phyloP scores from a whole-genome alignment of 2,113 vertebrate species.

The Mesoclemmys tuberculata region DNA sequence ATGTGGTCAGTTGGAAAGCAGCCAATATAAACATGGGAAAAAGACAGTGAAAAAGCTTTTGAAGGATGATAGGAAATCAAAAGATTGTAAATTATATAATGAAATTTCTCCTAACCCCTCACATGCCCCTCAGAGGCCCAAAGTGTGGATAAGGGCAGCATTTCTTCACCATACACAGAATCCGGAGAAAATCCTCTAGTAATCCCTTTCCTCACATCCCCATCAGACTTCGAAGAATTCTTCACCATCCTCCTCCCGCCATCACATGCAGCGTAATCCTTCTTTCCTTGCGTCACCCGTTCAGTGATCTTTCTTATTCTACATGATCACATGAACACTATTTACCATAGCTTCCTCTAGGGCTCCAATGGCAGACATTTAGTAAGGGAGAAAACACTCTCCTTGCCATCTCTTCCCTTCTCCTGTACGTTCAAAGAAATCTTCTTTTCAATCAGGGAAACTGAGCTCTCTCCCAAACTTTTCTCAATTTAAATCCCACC shows the following conservation, averaged over 20 bases:
- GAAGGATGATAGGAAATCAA: not conserved
- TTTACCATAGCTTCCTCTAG: not conserved
- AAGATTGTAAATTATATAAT: not conserved
- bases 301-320: slow-evolving; percentile 50
- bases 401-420: not conserved
- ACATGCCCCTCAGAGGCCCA: not conserved
- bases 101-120: not conserved
- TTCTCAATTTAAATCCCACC: not conserved
- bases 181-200: slow-evolving; percentile 12
- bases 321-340: not conserved
- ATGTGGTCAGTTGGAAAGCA: not conserved
- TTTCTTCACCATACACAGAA: not conserved
- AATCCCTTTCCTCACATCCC: slow-evolving; percentile 19
- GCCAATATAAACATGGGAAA: not conserved
- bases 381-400: not conserved
- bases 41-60: not conserved
- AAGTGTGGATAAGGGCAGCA: not conserved
- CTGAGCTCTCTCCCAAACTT: not conserved
- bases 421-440: not conserved
- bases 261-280: slow-evolving; percentile 59
- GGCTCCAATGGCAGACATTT: not conserved
- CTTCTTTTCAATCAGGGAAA: not conserved
- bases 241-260: slow-evolving; percentile 36
- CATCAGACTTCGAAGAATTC: not conserved
- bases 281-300: slow-evolving; percentile 32